Percentiles rank a stretch among this genome's conserved stretches.
Conservation (phyloP, 2,113 vertebrate genomes). For the Mastomys coucha region DNA sequence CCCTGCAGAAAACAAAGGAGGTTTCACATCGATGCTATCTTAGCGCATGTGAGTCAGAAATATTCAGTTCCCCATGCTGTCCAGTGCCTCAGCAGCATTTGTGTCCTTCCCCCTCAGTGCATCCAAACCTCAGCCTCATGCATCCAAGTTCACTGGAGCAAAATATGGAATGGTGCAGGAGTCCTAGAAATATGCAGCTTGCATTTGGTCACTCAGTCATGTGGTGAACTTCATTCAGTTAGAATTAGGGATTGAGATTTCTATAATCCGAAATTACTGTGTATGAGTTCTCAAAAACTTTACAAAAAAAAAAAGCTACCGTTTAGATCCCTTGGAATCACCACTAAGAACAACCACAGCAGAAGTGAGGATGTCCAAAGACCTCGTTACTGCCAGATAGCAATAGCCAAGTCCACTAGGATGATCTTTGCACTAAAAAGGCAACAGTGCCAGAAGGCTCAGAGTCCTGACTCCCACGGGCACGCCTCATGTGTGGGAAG, state of each 20-base stretch:
- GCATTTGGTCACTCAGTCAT: constrained; percentile 57
- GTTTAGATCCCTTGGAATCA: neutral
- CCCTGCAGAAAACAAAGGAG: constrained; percentile 88
- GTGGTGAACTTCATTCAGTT: constrained; percentile 56
- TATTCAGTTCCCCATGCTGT: constrained; percentile 77
- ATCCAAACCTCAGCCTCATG: constrained; percentile 80
- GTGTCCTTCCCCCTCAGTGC: constrained; percentile 66
- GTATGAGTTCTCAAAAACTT: constrained; percentile 45
- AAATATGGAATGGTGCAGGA: constrained; percentile 61
- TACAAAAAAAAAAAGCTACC: neutral
- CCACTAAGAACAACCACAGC: neutral
- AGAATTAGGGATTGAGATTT: constrained; percentile 54
- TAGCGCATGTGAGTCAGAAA: constrained; percentile 75
- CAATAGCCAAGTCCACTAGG: neutral
- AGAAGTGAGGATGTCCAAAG: neutral
- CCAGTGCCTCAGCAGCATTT: constrained; percentile 81
- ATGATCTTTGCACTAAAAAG: neutral
- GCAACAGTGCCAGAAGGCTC: neutral
- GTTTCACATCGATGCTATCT: constrained; percentile 70
- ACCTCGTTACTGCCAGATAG: neutral
- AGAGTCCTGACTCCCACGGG: neutral
- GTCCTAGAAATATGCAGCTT: constrained; percentile 37
- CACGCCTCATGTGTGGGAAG: neutral
- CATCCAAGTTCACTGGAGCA: constrained; percentile 72
- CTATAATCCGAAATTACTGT: constrained; percentile 58